Evolutionary conservation across 2,888 invertebrate species (phyloP).

Genomic region (Pseudococcus longispinus): DNA sequence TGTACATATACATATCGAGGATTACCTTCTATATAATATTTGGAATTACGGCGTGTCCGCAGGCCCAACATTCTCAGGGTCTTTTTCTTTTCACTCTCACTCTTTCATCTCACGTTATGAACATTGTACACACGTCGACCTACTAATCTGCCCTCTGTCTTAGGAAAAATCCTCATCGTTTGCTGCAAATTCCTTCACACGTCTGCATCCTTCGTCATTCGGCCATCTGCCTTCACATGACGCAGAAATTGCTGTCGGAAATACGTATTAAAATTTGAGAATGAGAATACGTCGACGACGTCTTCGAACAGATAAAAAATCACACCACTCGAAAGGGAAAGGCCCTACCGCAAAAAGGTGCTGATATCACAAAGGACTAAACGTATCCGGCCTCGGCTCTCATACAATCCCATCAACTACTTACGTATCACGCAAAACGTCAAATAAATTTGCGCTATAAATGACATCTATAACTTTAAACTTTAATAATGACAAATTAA

Average conservation of each 20-base stretch:
- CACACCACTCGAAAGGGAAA: neutral
- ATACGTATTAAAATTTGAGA: neutral
- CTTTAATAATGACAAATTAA: constrained; percentile 53
- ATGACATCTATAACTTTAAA: constrained; percentile 35
- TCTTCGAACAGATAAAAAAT: neutral
- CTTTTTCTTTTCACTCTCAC: neutral
- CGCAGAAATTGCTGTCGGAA: neutral
- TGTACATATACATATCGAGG: neutral
- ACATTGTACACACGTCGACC: neutral
- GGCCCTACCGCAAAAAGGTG: no score
- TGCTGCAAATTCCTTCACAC: no score
- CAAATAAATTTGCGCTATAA: constrained; percentile 43
- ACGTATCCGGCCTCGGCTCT: neutral
- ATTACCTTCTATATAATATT: constrained; percentile 55
- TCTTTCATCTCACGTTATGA: no score
- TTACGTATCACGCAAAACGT: neutral
- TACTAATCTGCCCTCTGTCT: neutral
- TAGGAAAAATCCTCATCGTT: no score
- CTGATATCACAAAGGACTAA: neutral
- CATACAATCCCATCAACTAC: neutral
- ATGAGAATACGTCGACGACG: neutral
- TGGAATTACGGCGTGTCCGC: constrained; percentile 25
- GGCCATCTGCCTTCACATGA: no score
- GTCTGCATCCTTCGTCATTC: no score
- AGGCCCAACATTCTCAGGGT: neutral